Evolutionary conservation across 2,113 vertebrate genomes (phyloP), one percentile per base, ranked within the genome.

Genomic region (Trachemys scripta): DNA sequence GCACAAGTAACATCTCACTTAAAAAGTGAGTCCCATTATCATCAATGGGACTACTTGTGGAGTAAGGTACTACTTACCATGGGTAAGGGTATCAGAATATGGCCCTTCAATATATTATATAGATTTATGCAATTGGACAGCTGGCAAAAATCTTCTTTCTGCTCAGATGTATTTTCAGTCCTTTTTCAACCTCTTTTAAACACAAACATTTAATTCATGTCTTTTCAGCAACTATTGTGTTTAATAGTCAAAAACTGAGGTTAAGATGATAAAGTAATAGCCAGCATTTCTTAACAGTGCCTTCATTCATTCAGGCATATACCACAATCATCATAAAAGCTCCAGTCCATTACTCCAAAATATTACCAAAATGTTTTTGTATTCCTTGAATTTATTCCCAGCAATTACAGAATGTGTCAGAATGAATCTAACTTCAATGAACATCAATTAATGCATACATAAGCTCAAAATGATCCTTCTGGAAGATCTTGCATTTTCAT

Each of bases 391-490:
- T 8, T 47, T 62, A 57, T 51, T 45, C 42, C 8, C 79, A 57
- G 87, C 86, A 50, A 35, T 76, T 45, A 59, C 5, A 80, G 13
- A 84, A 59, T 31, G 7, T 88, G 7, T 10, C n/a, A 51, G 1
- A 80, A 76, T 6, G 20, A 59, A 80, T 17, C 47, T 76, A n/a
- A 85, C 16, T 56, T 80, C 13, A 90, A 50, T 17, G 14, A 16
- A 47, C 11, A 75, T 1, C 25, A 49, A 3, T 54, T 13, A 65
- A 4, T 1, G 0, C 6, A 79, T 13, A 31, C 3, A 20, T 76
- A 27, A 0, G 0, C 9, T 42, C 35, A 50, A 42, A 19, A 14
- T 2, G 1, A 35, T 49, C 2, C n/a, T 84, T 93, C 65, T 6
- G 35, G 54, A 82, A 83, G 84, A 45, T 35, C 3, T 16, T 51